Conservation (phyloP, 2,797 vertebrate species). For the Arrhamphus sclerolepis region DNA sequence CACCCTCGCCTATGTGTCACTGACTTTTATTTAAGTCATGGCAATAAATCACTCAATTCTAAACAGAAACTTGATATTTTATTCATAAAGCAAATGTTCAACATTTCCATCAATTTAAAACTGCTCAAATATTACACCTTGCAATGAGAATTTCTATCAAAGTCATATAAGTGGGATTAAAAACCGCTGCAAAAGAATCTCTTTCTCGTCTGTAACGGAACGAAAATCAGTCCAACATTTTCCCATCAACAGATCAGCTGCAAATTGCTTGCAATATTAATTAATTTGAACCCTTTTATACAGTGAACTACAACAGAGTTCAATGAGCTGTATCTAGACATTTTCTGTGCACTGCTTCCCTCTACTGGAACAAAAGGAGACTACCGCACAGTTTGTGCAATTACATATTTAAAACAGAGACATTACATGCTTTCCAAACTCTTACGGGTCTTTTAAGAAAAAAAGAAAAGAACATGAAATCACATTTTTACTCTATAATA, state of each 20-base stretch:
- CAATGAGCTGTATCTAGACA: slow-evolving; percentile 7
- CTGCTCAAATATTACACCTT: too few relatives aligned
- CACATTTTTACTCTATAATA: slow-evolving; percentile 2
- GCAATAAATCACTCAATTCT: slow-evolving; percentile 23
- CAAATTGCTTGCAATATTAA: slow-evolving; percentile 50
- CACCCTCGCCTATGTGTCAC: too few relatives aligned
- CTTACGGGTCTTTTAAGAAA: not conserved
- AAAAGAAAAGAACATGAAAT: not conserved
- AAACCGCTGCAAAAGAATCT: slow-evolving; percentile 19
- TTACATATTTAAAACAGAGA: not conserved
- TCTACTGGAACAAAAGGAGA: slow-evolving; percentile 64
- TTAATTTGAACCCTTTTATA: slow-evolving; percentile 40
- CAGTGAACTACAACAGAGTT: not conserved
- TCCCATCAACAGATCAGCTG: slow-evolving; percentile 43
- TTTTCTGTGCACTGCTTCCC: slow-evolving; percentile 70
- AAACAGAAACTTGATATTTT: slow-evolving; percentile 24
- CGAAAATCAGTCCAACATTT: slow-evolving; percentile 47
- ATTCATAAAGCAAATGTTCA: not conserved
- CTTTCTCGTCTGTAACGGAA: slow-evolving; percentile 15
- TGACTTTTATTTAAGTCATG: too few relatives aligned
- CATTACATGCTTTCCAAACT: not conserved
- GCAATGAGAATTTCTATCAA: too few relatives aligned
- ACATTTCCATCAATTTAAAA: too few relatives aligned
- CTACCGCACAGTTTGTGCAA: not conserved
- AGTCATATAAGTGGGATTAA: not conserved